Base-by-base conservation (phyloP, 2,888 invertebrate genomes). In the Troides aeacus region DNA sequence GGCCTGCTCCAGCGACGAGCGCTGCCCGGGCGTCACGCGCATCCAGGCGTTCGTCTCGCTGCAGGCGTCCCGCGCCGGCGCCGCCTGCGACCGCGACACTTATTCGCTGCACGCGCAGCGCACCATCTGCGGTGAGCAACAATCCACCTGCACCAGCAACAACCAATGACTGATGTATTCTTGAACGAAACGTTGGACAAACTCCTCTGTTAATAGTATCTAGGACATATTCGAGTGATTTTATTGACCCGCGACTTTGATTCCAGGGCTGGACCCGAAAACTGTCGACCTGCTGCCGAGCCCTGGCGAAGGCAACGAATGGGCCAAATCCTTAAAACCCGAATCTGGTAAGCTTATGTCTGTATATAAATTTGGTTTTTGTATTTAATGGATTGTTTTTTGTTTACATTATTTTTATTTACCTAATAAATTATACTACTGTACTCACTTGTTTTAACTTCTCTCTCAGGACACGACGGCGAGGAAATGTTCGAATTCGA, bases 401-500 rank as follows among this genome's bases (percentile, higher is more conserved):
- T 46, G 15, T 46, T 46, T 46, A 0, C 10, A 10, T 42, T 15
- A 42, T 42, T 12, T 46, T 8, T 39, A 10, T 39, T 39, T 39
- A 7, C 10, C 8, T 39, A 39, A 39, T 46, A 46, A 46, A 1
- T 15, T 17, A 46, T 15, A 46, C 15, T 2, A 46, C 39, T 10
- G 8, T 12, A 15, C 15, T 12, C 12, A 46, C 15, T 12, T 15
- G 46, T 46, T 10, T 46, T 46, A 10, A 6, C n/a, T 3, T 56
- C 10, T 17, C 24, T 18, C 21, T 6, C 82, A 93, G 93, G 94
- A 42, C 94, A 93, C 75, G 97, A 97, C 81, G 95, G 96, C 64
- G 98, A 98, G 84, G 97, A 98, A 81, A 97, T 99, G 89, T 99
- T 98, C 89, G 97, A 97, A 82, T 99, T 99, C 88, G 99, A 99